phyloP scores from a whole-genome alignment of 2,888 invertebrate genomes.

The Amphipoea oculea region DNA sequence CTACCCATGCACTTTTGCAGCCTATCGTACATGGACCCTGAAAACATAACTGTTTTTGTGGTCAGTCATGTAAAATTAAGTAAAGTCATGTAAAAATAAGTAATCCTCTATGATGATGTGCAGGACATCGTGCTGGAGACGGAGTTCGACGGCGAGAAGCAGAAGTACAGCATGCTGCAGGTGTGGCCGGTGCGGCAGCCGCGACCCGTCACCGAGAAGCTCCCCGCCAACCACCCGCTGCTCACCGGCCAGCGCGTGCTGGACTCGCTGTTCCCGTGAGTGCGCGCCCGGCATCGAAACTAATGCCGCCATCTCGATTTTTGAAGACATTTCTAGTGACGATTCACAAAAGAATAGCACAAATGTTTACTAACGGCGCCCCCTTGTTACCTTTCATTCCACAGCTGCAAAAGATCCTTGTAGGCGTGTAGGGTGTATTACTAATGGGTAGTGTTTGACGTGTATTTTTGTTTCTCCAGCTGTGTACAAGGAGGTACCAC shows the following conservation, averaged over 20 bases:
- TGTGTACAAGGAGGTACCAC: conserved; percentile 99
- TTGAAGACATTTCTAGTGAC: neutral
- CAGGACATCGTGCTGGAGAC: conserved; percentile 99
- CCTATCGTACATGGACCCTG: too few relatives aligned
- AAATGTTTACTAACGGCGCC: neutral
- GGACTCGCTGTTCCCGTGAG: conserved; percentile 99
- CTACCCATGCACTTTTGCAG: too few relatives aligned
- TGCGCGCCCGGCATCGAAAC: conserved; percentile 58
- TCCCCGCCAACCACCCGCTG: conserved; percentile 99
- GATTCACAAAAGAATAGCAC: neutral
- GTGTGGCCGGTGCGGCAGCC: conserved; percentile 99
- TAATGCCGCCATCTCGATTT: neutral
- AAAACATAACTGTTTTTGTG: neutral
- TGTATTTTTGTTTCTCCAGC: conserved; percentile 83
- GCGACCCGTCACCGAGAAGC: conserved; percentile 98
- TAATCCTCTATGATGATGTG: neutral
- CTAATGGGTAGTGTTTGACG: neutral
- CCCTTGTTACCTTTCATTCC: too few relatives aligned
- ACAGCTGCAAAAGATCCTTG: too few relatives aligned
- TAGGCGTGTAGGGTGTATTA: neutral
- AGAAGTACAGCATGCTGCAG: conserved; percentile 98
- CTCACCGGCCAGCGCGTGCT: conserved; percentile 99
- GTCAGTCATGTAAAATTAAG: neutral
- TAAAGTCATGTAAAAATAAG: neutral
- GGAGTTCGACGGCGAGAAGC: conserved; percentile 99